Percentiles rank a stretch among this genome's conserved stretches.
Conservation (phyloP, 2,888 invertebrate species). For the Siphlonurus alternatus region DNA sequence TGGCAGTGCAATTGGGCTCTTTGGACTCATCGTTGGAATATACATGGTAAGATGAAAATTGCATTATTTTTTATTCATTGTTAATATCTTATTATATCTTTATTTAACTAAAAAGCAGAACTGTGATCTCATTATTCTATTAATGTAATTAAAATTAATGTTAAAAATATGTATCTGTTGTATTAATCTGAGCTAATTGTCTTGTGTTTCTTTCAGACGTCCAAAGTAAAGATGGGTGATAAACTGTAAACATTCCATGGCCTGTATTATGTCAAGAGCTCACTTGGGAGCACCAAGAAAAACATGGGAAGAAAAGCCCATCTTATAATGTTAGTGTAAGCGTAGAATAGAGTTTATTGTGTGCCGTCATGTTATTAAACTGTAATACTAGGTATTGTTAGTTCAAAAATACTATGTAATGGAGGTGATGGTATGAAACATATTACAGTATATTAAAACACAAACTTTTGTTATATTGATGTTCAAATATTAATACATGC, state of each 20-base stretch:
- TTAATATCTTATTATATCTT: too few relatives aligned
- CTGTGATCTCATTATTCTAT: too few relatives aligned
- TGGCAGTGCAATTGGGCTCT: constrained; percentile 96
- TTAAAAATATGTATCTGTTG: too few relatives aligned
- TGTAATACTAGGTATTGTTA: background rate
- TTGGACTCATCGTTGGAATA: constrained; percentile 96
- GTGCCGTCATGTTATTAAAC: background rate
- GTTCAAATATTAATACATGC: too few relatives aligned
- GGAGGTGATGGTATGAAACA: background rate
- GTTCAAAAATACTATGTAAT: background rate
- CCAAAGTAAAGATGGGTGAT: background rate
- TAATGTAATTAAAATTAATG: too few relatives aligned
- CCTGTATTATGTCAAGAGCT: too few relatives aligned
- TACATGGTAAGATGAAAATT: constrained; percentile 45
- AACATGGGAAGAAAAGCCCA: background rate
- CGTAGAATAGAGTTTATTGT: background rate
- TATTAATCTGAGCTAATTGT: too few relatives aligned
- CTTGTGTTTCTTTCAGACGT: background rate
- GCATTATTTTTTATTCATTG: too few relatives aligned
- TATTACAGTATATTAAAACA: background rate
- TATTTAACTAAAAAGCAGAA: too few relatives aligned
- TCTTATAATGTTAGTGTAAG: background rate
- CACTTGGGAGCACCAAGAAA: background rate
- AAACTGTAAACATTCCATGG: background rate
- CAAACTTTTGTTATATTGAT: background rate